Base-by-base conservation (phyloP, 2,888 invertebrate genomes). In the Apoda limacodes region DNA sequence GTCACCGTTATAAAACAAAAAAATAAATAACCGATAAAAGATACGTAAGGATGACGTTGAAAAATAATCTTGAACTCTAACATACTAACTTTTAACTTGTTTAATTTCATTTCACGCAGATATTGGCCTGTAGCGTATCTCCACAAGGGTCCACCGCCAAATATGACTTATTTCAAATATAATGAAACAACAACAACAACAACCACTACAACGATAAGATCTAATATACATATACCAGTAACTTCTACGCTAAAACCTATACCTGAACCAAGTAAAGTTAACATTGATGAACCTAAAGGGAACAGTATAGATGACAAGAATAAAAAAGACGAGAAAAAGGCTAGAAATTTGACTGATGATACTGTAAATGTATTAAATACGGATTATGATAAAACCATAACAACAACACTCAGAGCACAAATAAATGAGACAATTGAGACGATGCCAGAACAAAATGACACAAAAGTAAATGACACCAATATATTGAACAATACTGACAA, bases 91-190 rank as follows among this genome's bases (percentile, higher is more conserved):
- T 14, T n/a, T 28, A 10, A 9, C 30, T 7, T 43, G n/a, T n/a
- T n/a, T n/a, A n/a, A n/a, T n/a, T n/a, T n/a, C n/a, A n/a, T n/a
- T 14, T 23, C 30, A 48, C 62, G 28, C 45, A 83, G 84, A 46
- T 83, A 84, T 43, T 93, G 92, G 91, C 92, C 92, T 0, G 88
- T 93, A 10, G 88, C 90, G 1, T 93, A 92, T 56, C 78, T 93
- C 1, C 93, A 93, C 52, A 87, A 87, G 58, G 87, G 88, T 36
- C 85, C 87, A 19, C 93, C 93, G 3, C 92, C 92, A 1, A 90
- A 91, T 54, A 82, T 85, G 43, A 88, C 87, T 0, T 81, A 76
- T 43, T 80, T 76, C 43, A 59, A 62, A 30, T 78, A 67, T 46
- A 75, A 76, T 39, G 76, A 76, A 52, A 61, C 62, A 1, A 41